phyloP scores from a whole-genome alignment of 1,140 invertebrate genomes.

The Theocolax elegans region DNA sequence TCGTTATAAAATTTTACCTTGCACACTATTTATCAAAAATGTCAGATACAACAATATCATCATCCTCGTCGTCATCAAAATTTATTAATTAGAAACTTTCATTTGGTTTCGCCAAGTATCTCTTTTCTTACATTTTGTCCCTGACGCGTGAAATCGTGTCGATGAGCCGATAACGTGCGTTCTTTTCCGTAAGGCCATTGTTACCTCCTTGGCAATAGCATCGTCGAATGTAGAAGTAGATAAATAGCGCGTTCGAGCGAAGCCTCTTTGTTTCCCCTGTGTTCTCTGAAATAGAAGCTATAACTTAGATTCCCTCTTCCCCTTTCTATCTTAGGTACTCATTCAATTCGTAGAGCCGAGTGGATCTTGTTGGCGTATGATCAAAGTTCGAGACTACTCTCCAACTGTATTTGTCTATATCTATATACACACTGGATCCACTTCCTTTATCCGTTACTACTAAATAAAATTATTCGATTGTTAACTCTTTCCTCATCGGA shows the following conservation, averaged over 20 bases:
- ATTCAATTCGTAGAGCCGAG: neutral
- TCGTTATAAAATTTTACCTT: too few relatives aligned
- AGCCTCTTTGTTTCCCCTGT: constrained; percentile 6
- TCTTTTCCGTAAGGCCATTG: constrained; percentile 7
- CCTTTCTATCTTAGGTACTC: neutral
- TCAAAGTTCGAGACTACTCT: neutral
- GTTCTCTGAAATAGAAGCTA: constrained; percentile 11
- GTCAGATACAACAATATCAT: too few relatives aligned
- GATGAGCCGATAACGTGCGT: constrained; percentile 1
- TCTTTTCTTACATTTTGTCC: neutral
- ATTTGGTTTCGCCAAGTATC: neutral
- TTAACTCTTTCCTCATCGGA: too few relatives aligned
- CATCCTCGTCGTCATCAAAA: too few relatives aligned
- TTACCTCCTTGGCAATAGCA: neutral
- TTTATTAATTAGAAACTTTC: too few relatives aligned
- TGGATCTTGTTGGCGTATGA: neutral
- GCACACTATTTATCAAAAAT: too few relatives aligned
- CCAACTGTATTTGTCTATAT: too few relatives aligned
- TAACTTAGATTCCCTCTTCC: neutral
- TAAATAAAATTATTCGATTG: too few relatives aligned
- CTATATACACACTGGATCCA: too few relatives aligned
- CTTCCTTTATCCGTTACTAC: too few relatives aligned
- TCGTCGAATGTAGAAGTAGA: neutral
- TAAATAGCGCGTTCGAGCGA: constrained; percentile 17
- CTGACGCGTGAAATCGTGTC: constrained; percentile 2